phyloP scores from a whole-genome alignment of 2,113 vertebrate species.

The Pomatostomus ruficeps region DNA sequence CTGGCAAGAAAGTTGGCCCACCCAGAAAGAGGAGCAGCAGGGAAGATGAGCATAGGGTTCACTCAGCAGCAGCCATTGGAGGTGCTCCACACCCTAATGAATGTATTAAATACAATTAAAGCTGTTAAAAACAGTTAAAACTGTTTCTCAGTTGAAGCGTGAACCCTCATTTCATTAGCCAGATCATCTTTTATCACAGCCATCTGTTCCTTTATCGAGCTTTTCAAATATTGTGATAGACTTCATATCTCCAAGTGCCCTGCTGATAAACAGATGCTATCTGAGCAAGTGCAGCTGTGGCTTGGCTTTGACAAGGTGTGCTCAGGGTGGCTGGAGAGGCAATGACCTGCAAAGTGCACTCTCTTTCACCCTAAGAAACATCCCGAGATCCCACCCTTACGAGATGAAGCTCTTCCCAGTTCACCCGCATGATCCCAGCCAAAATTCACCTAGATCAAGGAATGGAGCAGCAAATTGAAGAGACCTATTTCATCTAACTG shows the following conservation, averaged over 20 bases:
- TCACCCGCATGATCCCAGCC: not conserved
- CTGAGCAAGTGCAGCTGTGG: not conserved
- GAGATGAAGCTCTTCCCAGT: not conserved
- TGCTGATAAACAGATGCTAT: not conserved
- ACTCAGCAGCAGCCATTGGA: not conserved
- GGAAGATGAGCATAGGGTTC: not conserved
- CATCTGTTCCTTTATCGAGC: not conserved
- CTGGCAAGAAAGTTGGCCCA: not conserved
- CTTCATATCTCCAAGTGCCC: not conserved
- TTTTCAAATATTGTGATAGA: slow-evolving; percentile 28
- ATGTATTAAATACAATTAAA: not conserved
- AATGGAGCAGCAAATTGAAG: not conserved
- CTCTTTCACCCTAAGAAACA: not conserved
- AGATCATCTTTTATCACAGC: not conserved
- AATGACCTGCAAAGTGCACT: not conserved
- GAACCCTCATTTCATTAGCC: not conserved
- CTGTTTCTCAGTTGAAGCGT: not conserved
- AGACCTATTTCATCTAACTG: not conserved
- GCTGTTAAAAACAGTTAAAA: not conserved
- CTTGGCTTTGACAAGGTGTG: not conserved
- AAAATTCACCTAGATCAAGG: not conserved
- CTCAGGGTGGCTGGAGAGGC: not conserved
- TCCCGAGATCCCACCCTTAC: not conserved
- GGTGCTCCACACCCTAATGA: not conserved
- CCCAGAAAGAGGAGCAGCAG: fast-evolving